A percentile compares a stretch with the other conserved stretches of the same genome.
phyloP scores from a whole-genome alignment of 2,888 invertebrate species.

The Melikaiella ostensackeni region DNA sequence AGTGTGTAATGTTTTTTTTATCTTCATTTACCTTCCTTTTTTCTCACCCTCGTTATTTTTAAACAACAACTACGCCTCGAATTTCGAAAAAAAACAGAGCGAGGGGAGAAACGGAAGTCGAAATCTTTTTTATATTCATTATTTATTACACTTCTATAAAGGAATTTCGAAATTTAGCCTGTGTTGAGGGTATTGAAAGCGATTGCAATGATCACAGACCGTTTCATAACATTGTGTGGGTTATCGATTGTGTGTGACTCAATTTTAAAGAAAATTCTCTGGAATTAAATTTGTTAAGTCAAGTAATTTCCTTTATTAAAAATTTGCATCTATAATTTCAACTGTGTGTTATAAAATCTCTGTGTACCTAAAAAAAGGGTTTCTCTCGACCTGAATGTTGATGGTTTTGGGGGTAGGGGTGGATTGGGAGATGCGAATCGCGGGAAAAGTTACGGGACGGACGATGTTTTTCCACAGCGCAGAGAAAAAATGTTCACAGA shows the following conservation, averaged over 20 bases:
- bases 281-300: slow-evolving; percentile 15
- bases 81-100: slow-evolving; percentile 1
- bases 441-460: slow-evolving; percentile 24
- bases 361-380: slow-evolving; percentile 29
- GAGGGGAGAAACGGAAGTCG: slow-evolving; percentile 17
- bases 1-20: slow-evolving; percentile 12
- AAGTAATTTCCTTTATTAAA: slow-evolving; percentile 29
- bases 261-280: slow-evolving; percentile 4
- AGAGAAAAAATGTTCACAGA: slow-evolving; percentile 11
- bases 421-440: slow-evolving; percentile 6
- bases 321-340: slow-evolving; percentile 40
- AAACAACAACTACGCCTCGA: slow-evolving; percentile 16
- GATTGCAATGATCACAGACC: slow-evolving; percentile 72
- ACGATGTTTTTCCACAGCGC: background rate
- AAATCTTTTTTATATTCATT: background rate
- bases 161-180: slow-evolving; percentile 4
- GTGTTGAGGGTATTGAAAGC: slow-evolving; percentile 57
- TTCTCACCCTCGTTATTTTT: slow-evolving; percentile 15
- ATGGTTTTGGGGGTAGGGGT: background rate
- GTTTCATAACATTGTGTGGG: slow-evolving; percentile 56
- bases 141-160: background rate
- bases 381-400: slow-evolving; percentile 29
- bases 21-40: background rate
- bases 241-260: slow-evolving; percentile 10
- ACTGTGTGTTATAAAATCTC: slow-evolving; percentile 32